phyloP scores from a whole-genome alignment of 2,113 vertebrate species.

The Choloepus hoffmanni region DNA sequence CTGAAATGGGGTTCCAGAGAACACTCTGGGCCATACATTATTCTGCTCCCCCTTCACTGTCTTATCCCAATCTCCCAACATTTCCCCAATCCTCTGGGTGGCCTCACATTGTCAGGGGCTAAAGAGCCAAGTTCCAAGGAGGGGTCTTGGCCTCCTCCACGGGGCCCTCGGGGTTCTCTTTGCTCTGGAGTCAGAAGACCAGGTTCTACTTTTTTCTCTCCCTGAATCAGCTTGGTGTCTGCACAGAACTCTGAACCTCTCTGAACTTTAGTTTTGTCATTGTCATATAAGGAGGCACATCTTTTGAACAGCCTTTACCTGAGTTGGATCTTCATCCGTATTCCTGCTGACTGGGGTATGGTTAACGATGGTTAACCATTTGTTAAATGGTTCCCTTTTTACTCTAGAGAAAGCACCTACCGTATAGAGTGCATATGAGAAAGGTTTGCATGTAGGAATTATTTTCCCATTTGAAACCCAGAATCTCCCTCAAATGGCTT shows the following conservation, averaged over 20 bases:
- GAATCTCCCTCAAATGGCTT: constrained; percentile 88
- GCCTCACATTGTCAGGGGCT: neutral
- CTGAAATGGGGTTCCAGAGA: neutral
- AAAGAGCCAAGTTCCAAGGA: neutral
- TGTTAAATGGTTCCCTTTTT: constrained; percentile 58
- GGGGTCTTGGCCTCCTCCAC: neutral
- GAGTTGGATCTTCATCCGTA: neutral
- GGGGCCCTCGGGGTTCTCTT: neutral
- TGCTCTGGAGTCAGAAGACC: neutral
- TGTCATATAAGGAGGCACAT: neutral
- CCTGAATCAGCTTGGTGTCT: neutral
- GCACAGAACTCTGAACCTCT: neutral
- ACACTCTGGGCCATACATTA: neutral
- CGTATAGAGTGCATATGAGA: constrained; percentile 65
- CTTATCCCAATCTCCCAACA: neutral
- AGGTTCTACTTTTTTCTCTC: too few relatives aligned
- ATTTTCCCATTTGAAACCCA: constrained; percentile 89
- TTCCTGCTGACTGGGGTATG: neutral
- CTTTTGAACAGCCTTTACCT: neutral
- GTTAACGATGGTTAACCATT: constrained; percentile 67
- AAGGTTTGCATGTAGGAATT: constrained; percentile 84
- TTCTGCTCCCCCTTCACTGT: neutral
- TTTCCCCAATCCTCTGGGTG: neutral
- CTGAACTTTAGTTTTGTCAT: neutral
- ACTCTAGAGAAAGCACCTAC: constrained; percentile 65